Evolutionary conservation across 2,888 invertebrate species (phyloP).

Genomic region (Oscheius sp.): DNA sequence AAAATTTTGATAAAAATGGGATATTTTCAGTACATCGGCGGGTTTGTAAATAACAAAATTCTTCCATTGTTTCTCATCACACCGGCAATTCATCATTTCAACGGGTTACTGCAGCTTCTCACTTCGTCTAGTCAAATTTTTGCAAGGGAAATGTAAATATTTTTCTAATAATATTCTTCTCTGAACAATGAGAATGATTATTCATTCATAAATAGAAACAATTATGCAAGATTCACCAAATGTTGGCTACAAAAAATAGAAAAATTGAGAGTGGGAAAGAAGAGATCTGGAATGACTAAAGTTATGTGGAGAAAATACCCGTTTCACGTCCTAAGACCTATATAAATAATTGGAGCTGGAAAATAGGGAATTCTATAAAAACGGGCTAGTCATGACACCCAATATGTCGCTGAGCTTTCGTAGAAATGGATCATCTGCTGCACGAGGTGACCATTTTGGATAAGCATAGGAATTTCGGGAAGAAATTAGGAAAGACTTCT

Average conservation of each 20-base stretch:
- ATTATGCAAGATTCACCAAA: conserved; percentile 28
- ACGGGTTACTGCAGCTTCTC: conserved; percentile 3
- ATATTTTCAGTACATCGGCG: conserved; percentile 19
- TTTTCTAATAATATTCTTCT: no score
- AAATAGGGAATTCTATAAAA: conserved; percentile 12
- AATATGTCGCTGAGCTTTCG: conserved; percentile 24
- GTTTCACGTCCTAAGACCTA: neutral
- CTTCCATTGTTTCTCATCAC: conserved; percentile 17
- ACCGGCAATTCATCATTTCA: conserved; percentile 22
- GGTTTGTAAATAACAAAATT: conserved; percentile 29
- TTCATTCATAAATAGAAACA: neutral
- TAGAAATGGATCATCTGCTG: conserved; percentile 15
- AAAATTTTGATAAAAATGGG: neutral
- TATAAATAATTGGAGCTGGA: neutral
- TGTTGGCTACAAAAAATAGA: conserved; percentile 20
- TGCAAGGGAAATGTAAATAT: no score
- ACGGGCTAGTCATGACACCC: conserved; percentile 8
- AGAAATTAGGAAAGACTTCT: neutral
- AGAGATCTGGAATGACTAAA: neutral
- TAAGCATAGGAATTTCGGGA: neutral
- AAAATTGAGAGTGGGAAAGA: conserved; percentile 3
- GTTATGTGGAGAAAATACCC: neutral
- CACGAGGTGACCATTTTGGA: neutral
- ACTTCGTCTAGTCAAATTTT: no score
- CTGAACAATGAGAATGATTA: no score